Conservation (phyloP, 2,113 vertebrate species). For the Platichthys flesus region DNA sequence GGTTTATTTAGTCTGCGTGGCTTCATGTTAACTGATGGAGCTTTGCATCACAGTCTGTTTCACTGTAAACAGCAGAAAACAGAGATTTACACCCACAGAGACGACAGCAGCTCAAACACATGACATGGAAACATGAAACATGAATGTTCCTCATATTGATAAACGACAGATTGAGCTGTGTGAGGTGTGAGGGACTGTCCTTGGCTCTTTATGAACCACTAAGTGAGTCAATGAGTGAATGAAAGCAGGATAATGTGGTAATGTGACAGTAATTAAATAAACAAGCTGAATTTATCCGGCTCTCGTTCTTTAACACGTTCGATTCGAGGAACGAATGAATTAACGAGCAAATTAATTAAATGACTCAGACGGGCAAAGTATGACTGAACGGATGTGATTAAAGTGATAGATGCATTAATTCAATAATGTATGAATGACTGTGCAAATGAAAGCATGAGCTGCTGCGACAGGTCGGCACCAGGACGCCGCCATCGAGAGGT, state of each 20-base stretch:
- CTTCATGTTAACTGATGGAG: constrained; percentile 49
- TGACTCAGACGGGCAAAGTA: background rate
- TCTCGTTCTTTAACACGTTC: background rate
- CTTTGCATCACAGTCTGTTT: constrained; percentile 37
- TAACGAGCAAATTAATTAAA: background rate
- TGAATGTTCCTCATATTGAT: background rate
- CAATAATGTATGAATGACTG: background rate
- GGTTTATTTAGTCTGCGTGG: constrained; percentile 35
- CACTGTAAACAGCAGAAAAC: constrained; percentile 28
- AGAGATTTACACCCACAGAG: background rate
- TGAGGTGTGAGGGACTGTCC: background rate
- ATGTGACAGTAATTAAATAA: background rate
- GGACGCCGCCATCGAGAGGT: too few species aligned
- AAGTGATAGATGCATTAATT: background rate
- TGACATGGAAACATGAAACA: background rate
- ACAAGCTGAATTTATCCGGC: background rate
- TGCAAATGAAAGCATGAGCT: background rate
- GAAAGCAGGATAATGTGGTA: background rate
- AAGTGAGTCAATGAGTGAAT: background rate
- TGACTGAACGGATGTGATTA: background rate
- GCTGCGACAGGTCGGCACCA: background rate
- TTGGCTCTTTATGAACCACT: background rate
- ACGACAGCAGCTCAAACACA: background rate
- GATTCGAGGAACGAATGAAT: background rate
- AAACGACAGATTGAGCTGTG: background rate